Evolutionary conservation across 1,140 invertebrate genomes (phyloP).

Genomic region (Tetraneura akinire): DNA sequence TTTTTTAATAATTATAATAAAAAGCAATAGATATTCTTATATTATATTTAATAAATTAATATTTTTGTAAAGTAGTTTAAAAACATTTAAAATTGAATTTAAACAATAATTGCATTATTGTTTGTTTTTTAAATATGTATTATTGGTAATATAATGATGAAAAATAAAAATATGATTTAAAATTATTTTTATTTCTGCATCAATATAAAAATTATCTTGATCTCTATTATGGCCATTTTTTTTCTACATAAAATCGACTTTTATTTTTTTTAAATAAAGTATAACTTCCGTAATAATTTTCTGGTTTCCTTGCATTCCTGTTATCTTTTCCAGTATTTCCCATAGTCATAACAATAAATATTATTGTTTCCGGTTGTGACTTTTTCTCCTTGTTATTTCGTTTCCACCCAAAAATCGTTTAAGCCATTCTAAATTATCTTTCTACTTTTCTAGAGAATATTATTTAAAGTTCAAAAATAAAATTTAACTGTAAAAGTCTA

Average conservation of each 20-base stretch:
- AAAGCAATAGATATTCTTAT: no score
- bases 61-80: no score
- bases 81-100: no score
- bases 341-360: conserved; percentile 42
- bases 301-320: neutral
- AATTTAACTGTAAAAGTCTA: neutral
- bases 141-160: no score
- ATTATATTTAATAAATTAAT: no score
- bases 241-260: neutral
- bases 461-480: neutral
- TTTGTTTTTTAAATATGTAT: no score
- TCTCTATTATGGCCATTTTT: neutral
- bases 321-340: conserved; percentile 34
- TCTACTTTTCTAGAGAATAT: neutral
- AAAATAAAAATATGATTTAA: no score
- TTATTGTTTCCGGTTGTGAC: conserved; percentile 43
- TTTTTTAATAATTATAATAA: no score
- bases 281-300: conserved; percentile 49
- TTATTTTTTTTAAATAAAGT: conserved; percentile 34
- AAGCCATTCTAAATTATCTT: conserved; percentile 16
- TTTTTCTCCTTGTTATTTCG: neutral
- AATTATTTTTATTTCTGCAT: neutral
- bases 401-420: conserved; percentile 17
- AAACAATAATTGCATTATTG: no score
- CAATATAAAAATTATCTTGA: conserved; percentile 19